Conservation (phyloP, 23 tunicate genomes). For the Phallusia fumigata region DNA sequence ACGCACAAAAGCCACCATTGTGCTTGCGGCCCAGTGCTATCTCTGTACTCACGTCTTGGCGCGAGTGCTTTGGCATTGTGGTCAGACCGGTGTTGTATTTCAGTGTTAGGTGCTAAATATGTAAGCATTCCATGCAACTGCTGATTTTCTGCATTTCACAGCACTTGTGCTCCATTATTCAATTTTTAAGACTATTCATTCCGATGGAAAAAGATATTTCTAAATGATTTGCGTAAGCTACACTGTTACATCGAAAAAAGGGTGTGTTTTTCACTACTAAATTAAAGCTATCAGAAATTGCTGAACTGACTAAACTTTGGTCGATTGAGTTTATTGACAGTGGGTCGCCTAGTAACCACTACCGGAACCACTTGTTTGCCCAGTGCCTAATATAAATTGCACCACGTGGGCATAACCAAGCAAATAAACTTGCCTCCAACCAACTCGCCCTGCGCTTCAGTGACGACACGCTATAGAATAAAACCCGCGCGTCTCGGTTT, state of each 20-base stretch:
- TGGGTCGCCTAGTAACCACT: background rate
- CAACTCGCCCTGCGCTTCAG: background rate
- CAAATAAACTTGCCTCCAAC: background rate
- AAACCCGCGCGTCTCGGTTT: background rate
- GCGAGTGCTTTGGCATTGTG: conserved; percentile 12
- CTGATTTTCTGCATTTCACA: no score
- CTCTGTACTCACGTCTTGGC: conserved; percentile 3
- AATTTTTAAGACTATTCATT: no score
- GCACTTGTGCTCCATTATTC: no score
- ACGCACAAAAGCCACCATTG: no score
- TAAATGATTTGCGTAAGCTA: no score
- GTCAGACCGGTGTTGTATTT: background rate
- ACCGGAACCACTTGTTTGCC: background rate
- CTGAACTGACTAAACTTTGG: background rate
- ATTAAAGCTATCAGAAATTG: no score
- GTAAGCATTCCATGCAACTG: no score
- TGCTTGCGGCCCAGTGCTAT: background rate
- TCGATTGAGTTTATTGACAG: background rate
- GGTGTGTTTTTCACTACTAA: no score
- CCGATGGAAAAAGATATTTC: no score
- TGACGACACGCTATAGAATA: background rate
- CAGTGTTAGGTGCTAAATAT: no score
- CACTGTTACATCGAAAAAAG: no score
- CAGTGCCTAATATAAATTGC: background rate
- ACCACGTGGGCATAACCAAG: background rate